Base-by-base conservation (phyloP, 2,888 invertebrate genomes). In the Cartodere bifasciata region DNA sequence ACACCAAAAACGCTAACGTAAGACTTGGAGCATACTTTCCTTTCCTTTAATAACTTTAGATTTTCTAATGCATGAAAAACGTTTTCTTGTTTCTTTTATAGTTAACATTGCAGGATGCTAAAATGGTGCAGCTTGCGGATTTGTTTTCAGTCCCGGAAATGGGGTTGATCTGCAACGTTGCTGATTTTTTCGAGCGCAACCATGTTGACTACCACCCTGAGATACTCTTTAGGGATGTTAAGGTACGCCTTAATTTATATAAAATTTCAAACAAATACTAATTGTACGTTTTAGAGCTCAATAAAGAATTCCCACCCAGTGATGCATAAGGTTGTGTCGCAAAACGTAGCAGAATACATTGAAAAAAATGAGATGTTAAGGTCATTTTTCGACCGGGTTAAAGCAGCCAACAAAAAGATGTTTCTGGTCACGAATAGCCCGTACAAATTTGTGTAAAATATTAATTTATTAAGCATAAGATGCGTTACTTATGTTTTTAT, bases 361-460 rank as follows among this genome's bases (percentile, higher is more conserved):
- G 76, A 85, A 49, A 71, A 72, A 6, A 84, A 85, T 53, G 68
- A 71, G 11, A 70, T 79, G 33, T 63, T 94, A 30, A 66, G 71
- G 37, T 66, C 64, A 31, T 86, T 86, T 53, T 79, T 97, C 43
- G 67, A 80, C 38, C 71, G 79, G 46, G 64, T 97, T 7, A 67
- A 71, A 38, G 64, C 68, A 1, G 73, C 75, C 15, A 74, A 75
- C 20, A 95, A 94, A 56, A 86, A 88, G 54, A 65, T 94, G 41
- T 97, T 97, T 60, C 67, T 97, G 34, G 90, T 98, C 9, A 95
- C 97, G 6, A 97, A 97, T 56, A 94, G 94, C 56, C 94, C 94
- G 0, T 94, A 78, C 56, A 80, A 82, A 49, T 97, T 97, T 68
- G 92, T 53, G 52, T 53, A 45, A 49, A 23, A 23, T n/a, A 23